Evolutionary conservation across 2,888 invertebrate species (phyloP), one percentile per base, ranked within the genome.

Genomic region (Parasteatoda lunata): DNA sequence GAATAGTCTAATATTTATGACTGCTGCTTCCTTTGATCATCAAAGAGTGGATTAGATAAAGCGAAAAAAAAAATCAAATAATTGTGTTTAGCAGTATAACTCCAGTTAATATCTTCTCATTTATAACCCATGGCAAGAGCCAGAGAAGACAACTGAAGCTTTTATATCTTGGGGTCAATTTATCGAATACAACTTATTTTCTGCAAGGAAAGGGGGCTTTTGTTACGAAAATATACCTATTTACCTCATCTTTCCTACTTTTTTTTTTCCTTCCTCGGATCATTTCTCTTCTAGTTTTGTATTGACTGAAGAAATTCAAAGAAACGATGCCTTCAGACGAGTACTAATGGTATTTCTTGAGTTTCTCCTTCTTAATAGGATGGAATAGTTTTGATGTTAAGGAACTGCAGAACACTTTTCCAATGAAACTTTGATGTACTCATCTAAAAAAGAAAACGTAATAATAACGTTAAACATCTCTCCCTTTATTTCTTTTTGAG

Each of bases 211-310:
- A 68, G 68, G 66, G 51, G 30, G 49, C 59, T 79, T 47, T 51
- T 70, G 64, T 71, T 72, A 64, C 77, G 30, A 69, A 77, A 52
- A 77, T 69, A 77, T 69, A 77, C 79, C 71, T 71, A 79, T 72
- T 54, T 51, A 65, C 51, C 49, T 69, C 48, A 64, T 79, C 48
- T 54, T 79, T 72, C 47, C 8, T 8, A 30, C 59, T 69, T 47
- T 48, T 69, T 30, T 30, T 30, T 30, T 45, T 45, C 8, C 9
- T 69, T 54, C 11, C 54, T 54, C 54, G 9, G 30, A 77, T 77
- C 51, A 77, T 77, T 77, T 77, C 52, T 11, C 6, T 49, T 68
- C 13, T 13, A 68, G 77, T 77, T 77, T 77, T 77, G 45, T 77
- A 66, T 51, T 51, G 47, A 47, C 49, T 49, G 66, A 68, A 77